A percentile compares a stretch with the other conserved stretches of the same genome.
Conservation (phyloP, 2,888 invertebrate species). For the Phyllotreta cruciferae region DNA sequence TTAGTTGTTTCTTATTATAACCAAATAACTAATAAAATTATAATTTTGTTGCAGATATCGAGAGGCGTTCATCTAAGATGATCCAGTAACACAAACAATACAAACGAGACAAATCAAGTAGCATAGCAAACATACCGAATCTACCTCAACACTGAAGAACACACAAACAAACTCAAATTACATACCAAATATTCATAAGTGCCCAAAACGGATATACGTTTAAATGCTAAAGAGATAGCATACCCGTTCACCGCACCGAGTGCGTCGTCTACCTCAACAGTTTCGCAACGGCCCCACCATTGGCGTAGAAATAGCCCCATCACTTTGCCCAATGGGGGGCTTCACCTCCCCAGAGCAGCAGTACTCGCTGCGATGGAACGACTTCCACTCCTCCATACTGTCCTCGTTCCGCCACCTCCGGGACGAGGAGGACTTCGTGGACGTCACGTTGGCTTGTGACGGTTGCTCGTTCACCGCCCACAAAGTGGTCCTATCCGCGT, state of each 20-base stretch:
- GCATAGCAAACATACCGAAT: background rate
- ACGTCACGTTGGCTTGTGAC: conserved; percentile 92
- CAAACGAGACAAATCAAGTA: conserved; percentile 3
- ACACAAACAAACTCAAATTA: background rate
- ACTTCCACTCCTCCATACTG: conserved; percentile 90
- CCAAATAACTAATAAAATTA: too few species aligned
- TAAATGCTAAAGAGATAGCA: conserved; percentile 45
- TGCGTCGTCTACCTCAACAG: conserved; percentile 25
- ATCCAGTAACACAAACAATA: too few species aligned
- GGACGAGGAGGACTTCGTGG: conserved; percentile 92
- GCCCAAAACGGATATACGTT: conserved; percentile 8
- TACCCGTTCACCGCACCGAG: conserved; percentile 3
- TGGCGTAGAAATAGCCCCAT: conserved; percentile 61
- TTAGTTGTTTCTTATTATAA: too few species aligned
- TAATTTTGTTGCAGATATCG: too few species aligned
- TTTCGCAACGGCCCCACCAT: conserved; percentile 56
- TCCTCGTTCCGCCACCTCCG: conserved; percentile 87
- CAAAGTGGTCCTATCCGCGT: conserved; percentile 89
- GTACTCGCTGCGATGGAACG: conserved; percentile 94
- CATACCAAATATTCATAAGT: background rate
- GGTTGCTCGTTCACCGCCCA: conserved; percentile 89
- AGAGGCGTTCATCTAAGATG: too few species aligned
- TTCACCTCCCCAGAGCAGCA: conserved; percentile 76
- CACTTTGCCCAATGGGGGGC: conserved; percentile 66
- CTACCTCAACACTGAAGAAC: background rate